Evolutionary conservation across 2,888 invertebrate species (phyloP), one percentile per base, ranked within the genome.

Genomic region (Apodemia zela): DNA sequence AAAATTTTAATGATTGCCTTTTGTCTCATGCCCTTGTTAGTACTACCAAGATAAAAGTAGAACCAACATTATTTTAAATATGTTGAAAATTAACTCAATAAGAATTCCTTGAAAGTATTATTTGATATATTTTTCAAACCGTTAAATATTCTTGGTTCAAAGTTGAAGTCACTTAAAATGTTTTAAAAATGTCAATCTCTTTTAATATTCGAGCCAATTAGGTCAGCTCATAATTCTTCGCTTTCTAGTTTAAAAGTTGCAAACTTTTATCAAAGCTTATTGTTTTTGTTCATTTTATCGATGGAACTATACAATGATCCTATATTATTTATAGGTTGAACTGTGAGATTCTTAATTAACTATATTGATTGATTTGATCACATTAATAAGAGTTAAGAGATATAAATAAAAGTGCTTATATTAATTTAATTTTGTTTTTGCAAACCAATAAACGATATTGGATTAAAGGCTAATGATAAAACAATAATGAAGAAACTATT

Each of bases 191-290:
- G 62, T 59, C 62, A 62, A 54, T 61, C 59, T 60, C 62, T 47
- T 64, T 60, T 60, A 66, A 59, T 51, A 57, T 63, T 63, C 59
- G 61, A 59, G 59, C 63, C 60, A 61, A 67, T 67, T 65, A 65
- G 62, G 61, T 63, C 60, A 60, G 63, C 49, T 63, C 63, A 64
- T 66, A 63, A 67, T 66, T 63, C 63, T 60, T 63, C 60, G 57
- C 61, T 65, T 65, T 62, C 35, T 61, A 58, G 65, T 65, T 49
- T 57, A 61, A 51, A 62, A 65, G 61, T 65, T 65, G 54, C 49
- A 54, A 67, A 62, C 60, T 57, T 33, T 51, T 49, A 42, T 35
- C 21, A 59, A 17, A 42, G n/a, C 45, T 63, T 65, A 7, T 42
- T 33, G 21, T 54, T 60, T 35, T 58, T 21, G 15, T 60, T 21